A percentile compares a stretch with the other conserved stretches of the same genome.
These are phyloP conservation scores for Anolis carolinensis DNA, from an alignment of 2,113 vertebrate genomes.

Conservation along the genomic window DNA sequence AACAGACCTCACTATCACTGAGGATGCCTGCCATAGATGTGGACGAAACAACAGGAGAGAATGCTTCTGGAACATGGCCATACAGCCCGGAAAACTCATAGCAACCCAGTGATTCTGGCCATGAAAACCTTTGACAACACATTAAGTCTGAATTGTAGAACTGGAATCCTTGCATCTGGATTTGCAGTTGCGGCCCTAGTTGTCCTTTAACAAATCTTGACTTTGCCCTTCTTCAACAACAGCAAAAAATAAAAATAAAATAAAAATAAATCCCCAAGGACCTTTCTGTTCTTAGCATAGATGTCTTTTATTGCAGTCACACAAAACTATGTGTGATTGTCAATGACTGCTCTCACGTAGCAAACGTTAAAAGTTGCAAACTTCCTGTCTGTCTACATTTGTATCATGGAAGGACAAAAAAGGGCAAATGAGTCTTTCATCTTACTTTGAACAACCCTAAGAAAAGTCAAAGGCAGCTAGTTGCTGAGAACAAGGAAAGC, in stretches of 20 bases:
- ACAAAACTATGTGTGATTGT: constrained; percentile 50
- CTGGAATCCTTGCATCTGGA: background rate
- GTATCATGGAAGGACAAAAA: constrained; percentile 50
- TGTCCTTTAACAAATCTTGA: constrained; percentile 35
- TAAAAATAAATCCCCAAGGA: constrained; percentile 22
- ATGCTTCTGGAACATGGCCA: no score
- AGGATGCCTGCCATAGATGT: no score
- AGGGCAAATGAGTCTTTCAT: constrained; percentile 28
- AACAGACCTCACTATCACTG: no score
- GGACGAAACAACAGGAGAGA: no score
- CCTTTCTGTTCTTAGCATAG: constrained; percentile 43
- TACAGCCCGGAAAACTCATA: no score
- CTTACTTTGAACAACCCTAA: constrained; percentile 51
- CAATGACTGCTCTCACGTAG: constrained; percentile 17
- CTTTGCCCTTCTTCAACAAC: constrained; percentile 41
- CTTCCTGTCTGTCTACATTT: constrained; percentile 36
- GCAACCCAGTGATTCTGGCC: no score
- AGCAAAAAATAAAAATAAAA: background rate
- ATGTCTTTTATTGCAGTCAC: constrained; percentile 40
- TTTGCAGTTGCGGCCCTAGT: constrained; percentile 24
- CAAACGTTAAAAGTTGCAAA: constrained; percentile 56
- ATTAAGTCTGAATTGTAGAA: background rate
- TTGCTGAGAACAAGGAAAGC: constrained; percentile 58
- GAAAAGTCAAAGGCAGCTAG: constrained; percentile 54
- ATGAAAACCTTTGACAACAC: no score